phyloP scores from a whole-genome alignment of 2,113 vertebrate species.

The Hypocryptadius cinnamomeus region DNA sequence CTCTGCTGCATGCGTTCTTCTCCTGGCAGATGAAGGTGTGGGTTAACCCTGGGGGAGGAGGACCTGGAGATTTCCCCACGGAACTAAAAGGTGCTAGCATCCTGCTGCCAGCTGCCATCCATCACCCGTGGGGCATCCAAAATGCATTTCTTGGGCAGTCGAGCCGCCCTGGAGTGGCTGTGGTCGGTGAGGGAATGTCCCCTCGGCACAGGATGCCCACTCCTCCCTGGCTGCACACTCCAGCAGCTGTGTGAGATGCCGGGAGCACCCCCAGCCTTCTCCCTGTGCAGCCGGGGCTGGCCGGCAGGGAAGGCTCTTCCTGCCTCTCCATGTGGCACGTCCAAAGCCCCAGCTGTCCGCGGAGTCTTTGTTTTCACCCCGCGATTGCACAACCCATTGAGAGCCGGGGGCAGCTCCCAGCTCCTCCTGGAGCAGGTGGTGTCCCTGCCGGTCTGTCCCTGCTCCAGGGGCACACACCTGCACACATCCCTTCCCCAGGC shows the following conservation, averaged over 20 bases:
- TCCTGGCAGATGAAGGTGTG: background rate
- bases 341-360: background rate
- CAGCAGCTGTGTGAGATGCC: background rate
- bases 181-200: background rate
- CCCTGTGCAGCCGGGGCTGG: background rate
- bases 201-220: fast-evolving
- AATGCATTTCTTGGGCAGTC: background rate
- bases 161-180: background rate
- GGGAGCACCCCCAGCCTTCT: fast-evolving
- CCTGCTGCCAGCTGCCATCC: fast-evolving
- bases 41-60: background rate
- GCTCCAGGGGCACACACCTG: background rate
- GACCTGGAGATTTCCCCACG: background rate
- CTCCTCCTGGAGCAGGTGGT: background rate
- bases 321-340: background rate
- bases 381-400: background rate
- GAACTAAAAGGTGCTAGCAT: background rate
- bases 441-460: background rate
- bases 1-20: background rate
- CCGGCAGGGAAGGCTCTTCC: fast-evolving
- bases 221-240: background rate
- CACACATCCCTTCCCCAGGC: background rate
- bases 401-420: background rate
- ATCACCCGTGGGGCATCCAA: background rate
- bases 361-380: background rate